These are phyloP conservation scores for Hedya salicella DNA, from an alignment of 2,888 invertebrate genomes.

Conservation along the genomic window DNA sequence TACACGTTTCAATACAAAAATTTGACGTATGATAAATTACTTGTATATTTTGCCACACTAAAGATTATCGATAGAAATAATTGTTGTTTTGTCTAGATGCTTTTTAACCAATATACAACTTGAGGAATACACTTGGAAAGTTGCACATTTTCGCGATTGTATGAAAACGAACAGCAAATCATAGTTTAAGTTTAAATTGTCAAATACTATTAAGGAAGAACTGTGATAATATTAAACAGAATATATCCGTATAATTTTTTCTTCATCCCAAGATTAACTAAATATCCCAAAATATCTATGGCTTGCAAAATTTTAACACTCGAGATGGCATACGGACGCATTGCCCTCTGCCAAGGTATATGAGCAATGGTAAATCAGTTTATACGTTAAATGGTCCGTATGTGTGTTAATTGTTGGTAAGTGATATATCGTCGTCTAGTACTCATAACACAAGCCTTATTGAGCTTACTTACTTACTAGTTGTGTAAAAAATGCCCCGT, in stretches of 20 bases:
- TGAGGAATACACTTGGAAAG: slow-evolving; percentile 50
- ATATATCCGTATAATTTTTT: slow-evolving; percentile 52
- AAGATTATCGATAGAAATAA: background rate
- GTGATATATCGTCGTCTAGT: too few relatives aligned
- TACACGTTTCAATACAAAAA: too few relatives aligned
- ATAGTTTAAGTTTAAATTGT: slow-evolving; percentile 44
- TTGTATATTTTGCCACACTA: background rate
- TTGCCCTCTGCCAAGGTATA: too few relatives aligned
- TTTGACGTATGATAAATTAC: too few relatives aligned
- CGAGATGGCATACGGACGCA: too few relatives aligned
- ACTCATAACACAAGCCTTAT: too few relatives aligned
- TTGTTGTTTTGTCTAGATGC: background rate
- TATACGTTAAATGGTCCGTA: too few relatives aligned
- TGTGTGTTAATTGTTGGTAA: too few relatives aligned
- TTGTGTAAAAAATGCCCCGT: too few relatives aligned
- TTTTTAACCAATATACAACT: background rate
- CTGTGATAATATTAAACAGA: slow-evolving; percentile 67
- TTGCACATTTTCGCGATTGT: slow-evolving; percentile 63
- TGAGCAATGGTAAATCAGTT: too few relatives aligned
- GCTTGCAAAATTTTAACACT: too few relatives aligned
- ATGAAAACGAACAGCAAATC: slow-evolving; percentile 55
- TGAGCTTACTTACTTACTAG: too few relatives aligned
- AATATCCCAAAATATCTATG: background rate
- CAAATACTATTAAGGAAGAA: slow-evolving; percentile 59
- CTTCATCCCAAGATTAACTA: background rate